Evolutionary conservation across 2,888 invertebrate species (phyloP).

Genomic region (Stictocephala bisonia): DNA sequence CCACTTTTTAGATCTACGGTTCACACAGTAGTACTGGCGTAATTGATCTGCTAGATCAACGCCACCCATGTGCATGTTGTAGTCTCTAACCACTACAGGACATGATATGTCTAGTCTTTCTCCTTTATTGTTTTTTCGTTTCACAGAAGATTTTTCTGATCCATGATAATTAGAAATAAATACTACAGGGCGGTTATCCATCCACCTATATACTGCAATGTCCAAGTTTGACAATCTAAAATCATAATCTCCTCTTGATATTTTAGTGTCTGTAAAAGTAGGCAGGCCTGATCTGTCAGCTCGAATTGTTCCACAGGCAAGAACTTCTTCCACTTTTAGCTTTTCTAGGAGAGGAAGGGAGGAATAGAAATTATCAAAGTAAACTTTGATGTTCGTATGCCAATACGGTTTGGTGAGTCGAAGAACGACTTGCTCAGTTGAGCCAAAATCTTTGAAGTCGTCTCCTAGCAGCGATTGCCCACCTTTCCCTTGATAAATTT

Average conservation of each 20-base stretch:
- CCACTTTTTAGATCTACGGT: slow-evolving; percentile 20
- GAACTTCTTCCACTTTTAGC: slow-evolving; percentile 9
- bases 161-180: slow-evolving; percentile 32
- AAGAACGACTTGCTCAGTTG: slow-evolving; percentile 37
- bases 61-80: slow-evolving; percentile 27
- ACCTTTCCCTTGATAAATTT: slow-evolving; percentile 47
- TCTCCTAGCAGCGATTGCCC: slow-evolving; percentile 1
- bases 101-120: slow-evolving; percentile 23
- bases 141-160: background rate
- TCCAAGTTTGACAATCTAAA: background rate
- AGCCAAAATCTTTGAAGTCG: slow-evolving; percentile 2
- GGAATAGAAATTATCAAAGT: slow-evolving; percentile 35
- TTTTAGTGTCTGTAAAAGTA: background rate
- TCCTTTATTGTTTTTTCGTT: slow-evolving; percentile 5
- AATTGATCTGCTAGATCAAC: slow-evolving; percentile 27
- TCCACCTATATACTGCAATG: slow-evolving; percentile 19
- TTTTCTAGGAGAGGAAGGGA: slow-evolving; percentile 36
- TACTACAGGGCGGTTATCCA: slow-evolving; percentile 28
- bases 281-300: slow-evolving; percentile 6
- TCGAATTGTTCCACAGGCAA: slow-evolving; percentile 30
- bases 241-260: slow-evolving; percentile 23
- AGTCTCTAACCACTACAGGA: slow-evolving; percentile 12
- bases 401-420: slow-evolving; percentile 12
- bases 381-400: background rate
- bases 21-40: slow-evolving; percentile 22